Evolutionary conservation across 1,140 invertebrate species (phyloP).

Genomic region (Papilio machaon): DNA sequence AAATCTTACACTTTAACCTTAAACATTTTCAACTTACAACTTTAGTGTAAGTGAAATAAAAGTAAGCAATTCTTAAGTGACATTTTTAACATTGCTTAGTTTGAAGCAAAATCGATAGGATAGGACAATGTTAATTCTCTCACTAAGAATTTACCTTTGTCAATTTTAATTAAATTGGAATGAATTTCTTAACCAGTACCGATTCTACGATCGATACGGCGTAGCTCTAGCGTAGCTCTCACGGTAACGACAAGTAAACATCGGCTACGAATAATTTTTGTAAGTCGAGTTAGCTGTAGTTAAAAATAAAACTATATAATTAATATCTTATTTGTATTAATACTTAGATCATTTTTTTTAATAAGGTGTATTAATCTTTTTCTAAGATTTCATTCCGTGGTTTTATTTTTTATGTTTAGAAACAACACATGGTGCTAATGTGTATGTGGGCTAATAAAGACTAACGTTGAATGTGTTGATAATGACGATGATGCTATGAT

Average conservation of each 20-base stretch:
- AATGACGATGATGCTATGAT: background rate
- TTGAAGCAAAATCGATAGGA: background rate
- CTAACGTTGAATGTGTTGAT: no score
- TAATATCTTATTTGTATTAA: no score
- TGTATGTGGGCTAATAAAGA: no score
- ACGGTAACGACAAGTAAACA: background rate
- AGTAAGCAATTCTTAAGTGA: background rate
- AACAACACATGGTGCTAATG: no score
- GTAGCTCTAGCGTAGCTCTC: background rate
- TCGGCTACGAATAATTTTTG: slow-evolving; percentile 18
- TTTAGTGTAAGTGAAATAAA: background rate
- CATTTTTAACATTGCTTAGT: background rate
- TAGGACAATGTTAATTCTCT: background rate
- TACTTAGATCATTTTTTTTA: no score
- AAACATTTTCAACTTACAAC: background rate
- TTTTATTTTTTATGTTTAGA: no score
- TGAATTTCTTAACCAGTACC: background rate
- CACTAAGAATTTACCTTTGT: background rate
- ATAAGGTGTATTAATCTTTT: no score
- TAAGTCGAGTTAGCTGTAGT: background rate
- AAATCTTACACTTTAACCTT: background rate
- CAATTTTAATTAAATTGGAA: background rate
- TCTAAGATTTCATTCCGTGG: no score
- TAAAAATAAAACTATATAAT: background rate
- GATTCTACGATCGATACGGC: slow-evolving; percentile 6